phyloP scores from a whole-genome alignment of 2,888 invertebrate genomes.

The Synanthedon myopaeformis region DNA sequence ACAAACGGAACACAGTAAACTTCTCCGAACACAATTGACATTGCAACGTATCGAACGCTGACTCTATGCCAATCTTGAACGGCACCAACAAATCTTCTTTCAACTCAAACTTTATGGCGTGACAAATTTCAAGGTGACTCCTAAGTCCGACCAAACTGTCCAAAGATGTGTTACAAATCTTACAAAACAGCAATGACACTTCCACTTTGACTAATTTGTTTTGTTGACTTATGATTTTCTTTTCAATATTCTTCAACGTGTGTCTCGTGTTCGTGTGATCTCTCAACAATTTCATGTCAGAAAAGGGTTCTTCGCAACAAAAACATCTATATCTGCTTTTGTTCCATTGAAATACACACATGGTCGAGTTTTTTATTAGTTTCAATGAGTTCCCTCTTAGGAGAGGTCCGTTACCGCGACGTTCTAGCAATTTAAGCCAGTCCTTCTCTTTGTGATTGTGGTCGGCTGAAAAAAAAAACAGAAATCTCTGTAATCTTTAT shows the following conservation, averaged over 20 bases:
- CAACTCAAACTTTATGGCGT: slow-evolving; percentile 23
- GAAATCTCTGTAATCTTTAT: no score
- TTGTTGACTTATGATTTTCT: slow-evolving; percentile 44
- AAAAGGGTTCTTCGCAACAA: slow-evolving; percentile 47
- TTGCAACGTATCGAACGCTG: slow-evolving; percentile 16
- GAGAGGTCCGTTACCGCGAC: slow-evolving; percentile 35
- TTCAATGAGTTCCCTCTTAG: slow-evolving; percentile 60
- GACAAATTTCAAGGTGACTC: slow-evolving; percentile 26
- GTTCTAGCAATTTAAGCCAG: slow-evolving; percentile 28
- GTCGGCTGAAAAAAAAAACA: not conserved
- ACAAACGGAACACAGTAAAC: slow-evolving; percentile 32
- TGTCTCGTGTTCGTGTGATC: slow-evolving; percentile 32
- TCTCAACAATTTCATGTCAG: slow-evolving; percentile 29
- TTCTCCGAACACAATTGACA: slow-evolving; percentile 45
- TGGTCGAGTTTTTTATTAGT: slow-evolving; percentile 49
- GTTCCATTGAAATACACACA: slow-evolving; percentile 54
- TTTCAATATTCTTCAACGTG: slow-evolving; percentile 33
- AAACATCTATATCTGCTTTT: slow-evolving; percentile 50
- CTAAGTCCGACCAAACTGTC: slow-evolving; percentile 21
- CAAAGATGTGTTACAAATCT: slow-evolving; percentile 25
- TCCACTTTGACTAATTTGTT: slow-evolving; percentile 51
- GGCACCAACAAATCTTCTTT: slow-evolving; percentile 43
- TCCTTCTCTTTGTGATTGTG: slow-evolving; percentile 11
- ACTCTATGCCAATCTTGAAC: slow-evolving; percentile 31
- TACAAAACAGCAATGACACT: slow-evolving; percentile 37